These are phyloP conservation scores for Aporophyla lueneburgensis DNA, from an alignment of 2,888 invertebrate genomes.

Conservation along the genomic window DNA sequence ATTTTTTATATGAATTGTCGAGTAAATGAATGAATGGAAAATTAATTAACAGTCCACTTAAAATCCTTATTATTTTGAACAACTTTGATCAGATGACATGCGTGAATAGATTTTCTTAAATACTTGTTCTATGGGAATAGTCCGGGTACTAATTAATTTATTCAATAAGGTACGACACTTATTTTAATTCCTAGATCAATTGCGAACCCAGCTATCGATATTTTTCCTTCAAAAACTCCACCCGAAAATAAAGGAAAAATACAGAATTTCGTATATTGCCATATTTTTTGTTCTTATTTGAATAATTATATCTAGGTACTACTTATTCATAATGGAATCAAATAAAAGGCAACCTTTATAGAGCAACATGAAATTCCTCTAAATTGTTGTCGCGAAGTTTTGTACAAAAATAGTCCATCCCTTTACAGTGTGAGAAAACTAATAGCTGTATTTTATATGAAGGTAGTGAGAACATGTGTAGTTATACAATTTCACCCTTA, in stretches of 20 bases:
- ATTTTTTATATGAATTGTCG: not conserved
- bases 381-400: not conserved
- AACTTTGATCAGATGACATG: not conserved
- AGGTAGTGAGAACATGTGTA: constrained; percentile 17
- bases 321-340: too few relatives aligned
- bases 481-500: constrained; percentile 29
- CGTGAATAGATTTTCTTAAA: not conserved
- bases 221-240: not conserved
- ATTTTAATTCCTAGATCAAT: too few relatives aligned
- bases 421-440: constrained; percentile 5
- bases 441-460: constrained; percentile 32
- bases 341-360: constrained; percentile 4
- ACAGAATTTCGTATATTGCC: not conserved
- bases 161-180: too few relatives aligned
- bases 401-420: constrained; percentile 8
- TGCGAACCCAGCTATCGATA: too few relatives aligned
- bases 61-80: not conserved
- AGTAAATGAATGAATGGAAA: not conserved
- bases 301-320: too few relatives aligned
- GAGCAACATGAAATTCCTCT: not conserved
- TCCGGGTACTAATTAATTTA: too few relatives aligned
- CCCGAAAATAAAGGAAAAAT: not conserved
- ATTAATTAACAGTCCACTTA: too few relatives aligned
- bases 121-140: too few relatives aligned
- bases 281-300: too few relatives aligned